Evolutionary conservation across 1,140 invertebrate species (phyloP), one percentile per base, ranked within the genome.

Genomic region (Polypedilum pembai): DNA sequence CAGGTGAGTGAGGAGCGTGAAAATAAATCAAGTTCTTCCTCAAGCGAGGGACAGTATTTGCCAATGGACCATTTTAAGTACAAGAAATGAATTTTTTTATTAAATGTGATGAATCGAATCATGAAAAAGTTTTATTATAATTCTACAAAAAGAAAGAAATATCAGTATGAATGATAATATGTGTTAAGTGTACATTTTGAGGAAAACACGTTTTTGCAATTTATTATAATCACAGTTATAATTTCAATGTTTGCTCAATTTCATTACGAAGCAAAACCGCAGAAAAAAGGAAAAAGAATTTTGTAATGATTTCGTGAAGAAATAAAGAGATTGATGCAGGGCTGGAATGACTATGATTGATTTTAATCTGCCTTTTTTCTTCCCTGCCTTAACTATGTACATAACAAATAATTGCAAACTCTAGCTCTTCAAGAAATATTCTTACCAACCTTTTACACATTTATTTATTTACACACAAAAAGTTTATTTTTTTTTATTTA

Each of bases 1-100:
- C 92, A 94, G 89, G 93, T 95, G 81, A 86, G 86, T 80, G 8
- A 15, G 45, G 45, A 56, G 12, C 45, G 45, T 56, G 12, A 12
- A 56, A 4, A 56, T 56, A 56, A 15, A 12, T 15, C 4, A n/a
- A 56, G 1, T 33, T 33, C 24, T 5, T 33, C 45, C 0, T 4
- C 45, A 56, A 15, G 12, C n/a, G 65, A 69, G 20, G 65, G 65
- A 69, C 65, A 69, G 0, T 69, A 69, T 10, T 69, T 69, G 20
- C 65, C 65, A 10, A 69, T 69, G 65, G 65, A 69, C 18, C 17
- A 21, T 18, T 69, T 20, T 69, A 69, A 69, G 65, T 18, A 8
- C 17, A 69, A 69, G 10, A 69, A 69, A 20, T 8, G 15, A 56
- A 56, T 56, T 56, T 12, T 10, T 56, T 56, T n/a, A 56, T 56